phyloP scores from a whole-genome alignment of 2,797 vertebrate species.

The Otolemur crassicaudatus region DNA sequence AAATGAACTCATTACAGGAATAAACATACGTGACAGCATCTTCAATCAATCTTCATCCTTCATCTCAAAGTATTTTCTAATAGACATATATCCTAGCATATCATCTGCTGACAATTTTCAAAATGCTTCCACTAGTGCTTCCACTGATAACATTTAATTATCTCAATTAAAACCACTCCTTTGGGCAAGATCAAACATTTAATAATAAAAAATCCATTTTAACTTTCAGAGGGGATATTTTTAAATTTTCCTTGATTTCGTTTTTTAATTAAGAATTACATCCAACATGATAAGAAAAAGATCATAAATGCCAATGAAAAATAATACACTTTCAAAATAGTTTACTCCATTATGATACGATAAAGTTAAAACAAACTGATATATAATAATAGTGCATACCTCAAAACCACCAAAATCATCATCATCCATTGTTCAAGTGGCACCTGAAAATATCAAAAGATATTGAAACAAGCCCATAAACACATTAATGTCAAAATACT shows the following conservation, averaged over 20 bases:
- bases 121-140: constrained; percentile 36
- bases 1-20: constrained; percentile 46
- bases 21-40: background rate
- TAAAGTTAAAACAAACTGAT: constrained; percentile 33
- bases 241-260: constrained; percentile 17
- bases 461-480: constrained; percentile 45
- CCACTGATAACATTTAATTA: constrained; percentile 58
- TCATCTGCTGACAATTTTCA: constrained; percentile 42
- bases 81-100: constrained; percentile 14
- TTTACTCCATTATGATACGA: background rate
- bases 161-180: constrained; percentile 21
- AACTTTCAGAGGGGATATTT: background rate
- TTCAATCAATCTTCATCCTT: constrained; percentile 4
- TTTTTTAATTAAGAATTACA: constrained; percentile 41
- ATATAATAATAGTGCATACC: constrained; percentile 82
- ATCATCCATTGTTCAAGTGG: constrained; percentile 87
- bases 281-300: constrained; percentile 32
- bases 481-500: background rate
- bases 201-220: constrained; percentile 23
- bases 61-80: constrained; percentile 43
- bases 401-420: constrained; percentile 92
- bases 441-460: constrained; percentile 82
- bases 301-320: background rate
- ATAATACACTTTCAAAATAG: constrained; percentile 42
- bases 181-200: background rate